A percentile compares a stretch with the other conserved stretches of the same genome.
These are phyloP conservation scores for Pseudochirops cupreus DNA, from an alignment of 2,797 vertebrate species.

Conservation along the genomic window DNA sequence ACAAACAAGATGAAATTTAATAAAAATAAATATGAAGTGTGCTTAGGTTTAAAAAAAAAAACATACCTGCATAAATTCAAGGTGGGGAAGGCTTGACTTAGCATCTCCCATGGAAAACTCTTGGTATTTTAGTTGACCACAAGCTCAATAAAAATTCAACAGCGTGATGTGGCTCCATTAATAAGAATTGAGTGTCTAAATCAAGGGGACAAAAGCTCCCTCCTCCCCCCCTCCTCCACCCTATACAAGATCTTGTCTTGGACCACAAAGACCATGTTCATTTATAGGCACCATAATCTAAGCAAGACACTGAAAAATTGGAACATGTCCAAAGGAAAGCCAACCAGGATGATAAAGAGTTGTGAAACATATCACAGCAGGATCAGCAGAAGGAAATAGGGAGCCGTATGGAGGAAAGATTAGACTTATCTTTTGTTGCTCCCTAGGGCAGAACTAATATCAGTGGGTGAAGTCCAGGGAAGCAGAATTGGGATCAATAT, in stretches of 20 bases:
- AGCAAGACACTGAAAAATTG: constrained; percentile 42
- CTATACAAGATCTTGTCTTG: background rate
- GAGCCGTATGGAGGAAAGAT: constrained; percentile 10
- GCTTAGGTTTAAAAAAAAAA: constrained; percentile 6
- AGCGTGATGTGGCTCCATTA: background rate
- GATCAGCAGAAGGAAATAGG: background rate
- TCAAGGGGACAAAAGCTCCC: background rate
- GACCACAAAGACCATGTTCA: background rate
- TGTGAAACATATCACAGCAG: background rate
- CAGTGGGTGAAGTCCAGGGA: background rate
- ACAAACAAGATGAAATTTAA: constrained; percentile 15
- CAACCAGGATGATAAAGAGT: constrained; percentile 50
- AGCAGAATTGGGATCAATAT: background rate
- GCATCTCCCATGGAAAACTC: constrained; percentile 6
- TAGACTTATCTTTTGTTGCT: constrained; percentile 13
- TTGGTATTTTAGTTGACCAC: constrained; percentile 1
- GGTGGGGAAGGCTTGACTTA: background rate
- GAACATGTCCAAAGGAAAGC: constrained; percentile 17
- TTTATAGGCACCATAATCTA: background rate
- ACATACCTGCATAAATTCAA: background rate
- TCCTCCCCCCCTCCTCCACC: background rate
- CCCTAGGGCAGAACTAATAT: background rate
- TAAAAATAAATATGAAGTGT: background rate
- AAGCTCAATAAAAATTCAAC: background rate
- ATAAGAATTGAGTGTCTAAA: background rate